Evolutionary conservation across 92 coral and sea anemone species (phyloP), one percentile per base, ranked within the genome.

Genomic region (Scolanthus callimorphus): DNA sequence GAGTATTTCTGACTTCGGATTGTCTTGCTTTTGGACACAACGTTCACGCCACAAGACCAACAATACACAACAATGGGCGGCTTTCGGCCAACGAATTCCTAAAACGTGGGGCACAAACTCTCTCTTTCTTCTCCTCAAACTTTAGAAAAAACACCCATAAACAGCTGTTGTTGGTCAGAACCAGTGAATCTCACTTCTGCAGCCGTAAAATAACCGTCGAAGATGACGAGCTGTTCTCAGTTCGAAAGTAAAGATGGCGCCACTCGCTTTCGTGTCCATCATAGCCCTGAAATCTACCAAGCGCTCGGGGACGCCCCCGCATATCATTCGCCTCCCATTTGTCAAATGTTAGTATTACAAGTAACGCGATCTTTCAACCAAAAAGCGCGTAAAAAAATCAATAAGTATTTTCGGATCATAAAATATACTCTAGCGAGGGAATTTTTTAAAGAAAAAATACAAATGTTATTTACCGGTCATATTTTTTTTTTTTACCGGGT

Each of bases 221-320:
- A 76, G 63, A 59, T 55, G 28, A 56, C 29, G 27, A 49, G 67
- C 65, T 63, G 55, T 67, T 74, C 28, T 57, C 51, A 51, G 83
- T 64, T 77, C 96, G 84, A 82, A 76, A 56, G 69, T n/a, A 68
- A 87, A 87, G 90, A 87, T 87, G 96, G 96, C 96, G 96, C 96
- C 96, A 87, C 91, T 78, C 84, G 84, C 85, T 82, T 85, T 87
- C 96, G 96, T 87, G 96, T 75, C 89, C 72, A 81, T 72, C 77
- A 63, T 45, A 52, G 83, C 89, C 89, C 89, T 82, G 83, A 82
- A 55, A 34, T 67, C 57, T 57, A 50, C 60, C 63, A 68, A 72
- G 78, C 72, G 76, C 74, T 78, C 78, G 70, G 62, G 69, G 89
- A 56, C 89, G 74, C 89, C 89, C 88, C 89, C 89, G 78, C 89